Base-by-base conservation (phyloP, 2,113 vertebrate species). In the Columbina picui region DNA sequence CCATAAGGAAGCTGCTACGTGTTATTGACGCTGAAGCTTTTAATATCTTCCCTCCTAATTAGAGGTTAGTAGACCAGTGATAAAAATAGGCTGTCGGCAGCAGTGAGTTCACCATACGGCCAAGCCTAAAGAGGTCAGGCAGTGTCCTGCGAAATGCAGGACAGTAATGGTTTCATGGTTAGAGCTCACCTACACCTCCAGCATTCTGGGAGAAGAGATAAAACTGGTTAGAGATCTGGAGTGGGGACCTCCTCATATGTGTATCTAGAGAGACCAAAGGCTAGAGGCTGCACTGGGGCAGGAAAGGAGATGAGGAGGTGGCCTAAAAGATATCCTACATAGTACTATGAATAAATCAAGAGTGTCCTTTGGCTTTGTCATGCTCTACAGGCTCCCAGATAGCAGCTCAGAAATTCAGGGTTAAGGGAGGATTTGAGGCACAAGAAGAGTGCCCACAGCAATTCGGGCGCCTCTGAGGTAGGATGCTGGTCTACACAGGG, bases 21-120 rank as follows among this genome's bases (percentile, higher is more conserved):
- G 53, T 90, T 84, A 90, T 16, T 3, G 9, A 41, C 14, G 14
- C 27, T 64, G 68, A 89, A 95, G 74, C 83, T 95, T 90, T 92
- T 92, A 93, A 84, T 92, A 86, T 84, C 76, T 89, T 87, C 22
- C 84, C 53, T 92, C 50, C 86, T 95, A 92, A 93, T 93, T 94
- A 92, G 86, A 89, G 88, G 95, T 94, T 96, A 95, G 93, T 90
- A 90, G 90, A 78, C 83, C 80, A 90, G 76, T 59, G 93, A 90
- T 38, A 86, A 90, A 96, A 94, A 96, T 84, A 97, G 95, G 71
- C 73, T 56, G 90, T 30, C 0, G 0, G 63, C 83, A 78, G 59
- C 1, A 2, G n/a, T 90, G 68, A 94, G 92, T 63, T 97, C 76
- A 81, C 36, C 56, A 6, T 53, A 71, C 2, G 0, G n/a, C 43